phyloP scores from a whole-genome alignment of 2,888 invertebrate species.

The Ceriagrion tenellum region DNA sequence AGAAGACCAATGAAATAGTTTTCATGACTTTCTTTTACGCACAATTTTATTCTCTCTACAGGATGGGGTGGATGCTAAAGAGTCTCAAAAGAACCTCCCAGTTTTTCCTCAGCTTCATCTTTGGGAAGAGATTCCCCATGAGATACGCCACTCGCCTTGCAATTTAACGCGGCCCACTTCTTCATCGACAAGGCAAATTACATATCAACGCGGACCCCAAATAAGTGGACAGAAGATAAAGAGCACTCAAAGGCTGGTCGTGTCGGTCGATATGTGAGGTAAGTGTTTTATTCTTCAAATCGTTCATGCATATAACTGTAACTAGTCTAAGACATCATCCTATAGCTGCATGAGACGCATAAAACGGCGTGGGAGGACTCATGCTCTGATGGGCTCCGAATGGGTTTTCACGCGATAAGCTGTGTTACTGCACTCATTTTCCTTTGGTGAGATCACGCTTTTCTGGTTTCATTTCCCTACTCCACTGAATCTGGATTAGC shows the following conservation, averaged over 20 bases:
- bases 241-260: background rate
- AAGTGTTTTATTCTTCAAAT: background rate
- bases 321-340: background rate
- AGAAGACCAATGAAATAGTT: background rate
- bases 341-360: background rate
- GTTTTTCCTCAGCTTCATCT: background rate
- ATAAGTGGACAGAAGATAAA: background rate
- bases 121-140: background rate
- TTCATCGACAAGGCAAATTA: slow-evolving; percentile 13
- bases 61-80: background rate
- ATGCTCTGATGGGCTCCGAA: background rate
- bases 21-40: background rate
- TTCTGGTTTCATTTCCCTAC: background rate
- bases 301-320: background rate
- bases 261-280: background rate
- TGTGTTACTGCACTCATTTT: background rate
- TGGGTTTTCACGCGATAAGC: background rate
- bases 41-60: background rate
- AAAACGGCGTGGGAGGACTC: background rate
- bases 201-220: background rate
- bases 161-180: slow-evolving; percentile 30
- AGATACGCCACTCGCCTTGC: background rate
- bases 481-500: background rate
- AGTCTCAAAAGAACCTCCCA: background rate
- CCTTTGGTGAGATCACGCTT: background rate